A percentile compares a stretch with the other conserved stretches of the same genome.
These are phyloP conservation scores for Pteria penguin DNA, from an alignment of 2,888 invertebrate species.

Conservation along the genomic window DNA sequence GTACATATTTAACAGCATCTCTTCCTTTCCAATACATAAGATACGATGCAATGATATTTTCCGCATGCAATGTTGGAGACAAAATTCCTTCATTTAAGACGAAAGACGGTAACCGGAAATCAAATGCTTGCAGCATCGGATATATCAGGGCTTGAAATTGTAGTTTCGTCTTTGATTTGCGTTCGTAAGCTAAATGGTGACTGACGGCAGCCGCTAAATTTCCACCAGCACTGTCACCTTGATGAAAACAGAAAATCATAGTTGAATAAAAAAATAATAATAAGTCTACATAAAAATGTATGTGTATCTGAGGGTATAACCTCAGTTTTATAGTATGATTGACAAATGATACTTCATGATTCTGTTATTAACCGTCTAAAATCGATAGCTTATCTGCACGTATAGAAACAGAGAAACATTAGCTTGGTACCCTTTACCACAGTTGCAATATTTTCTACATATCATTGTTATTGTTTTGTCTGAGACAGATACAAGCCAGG, in stretches of 20 bases:
- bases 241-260: background rate
- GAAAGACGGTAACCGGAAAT: slow-evolving; percentile 70
- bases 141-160: slow-evolving; percentile 53
- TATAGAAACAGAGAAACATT: too few species aligned
- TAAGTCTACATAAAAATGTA: too few species aligned
- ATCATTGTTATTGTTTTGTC: too few species aligned
- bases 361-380: too few species aligned
- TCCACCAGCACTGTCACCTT: slow-evolving; percentile 13
- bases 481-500: too few species aligned
- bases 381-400: too few species aligned
- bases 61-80: background rate
- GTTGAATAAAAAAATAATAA: too few species aligned
- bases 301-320: too few species aligned
- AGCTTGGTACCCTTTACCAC: too few species aligned
- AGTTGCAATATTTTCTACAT: too few species aligned
- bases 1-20: background rate
- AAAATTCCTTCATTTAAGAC: background rate
- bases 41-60: background rate
- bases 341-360: too few species aligned
- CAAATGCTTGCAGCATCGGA: slow-evolving; percentile 64
- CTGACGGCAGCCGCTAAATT: slow-evolving; percentile 7
- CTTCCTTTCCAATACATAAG: background rate
- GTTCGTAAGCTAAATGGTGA: background rate
- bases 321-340: too few species aligned
- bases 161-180: slow-evolving; percentile 26